These are phyloP conservation scores for Hyles vespertilio DNA, from an alignment of 1,140 invertebrate species.

Conservation along the genomic window DNA sequence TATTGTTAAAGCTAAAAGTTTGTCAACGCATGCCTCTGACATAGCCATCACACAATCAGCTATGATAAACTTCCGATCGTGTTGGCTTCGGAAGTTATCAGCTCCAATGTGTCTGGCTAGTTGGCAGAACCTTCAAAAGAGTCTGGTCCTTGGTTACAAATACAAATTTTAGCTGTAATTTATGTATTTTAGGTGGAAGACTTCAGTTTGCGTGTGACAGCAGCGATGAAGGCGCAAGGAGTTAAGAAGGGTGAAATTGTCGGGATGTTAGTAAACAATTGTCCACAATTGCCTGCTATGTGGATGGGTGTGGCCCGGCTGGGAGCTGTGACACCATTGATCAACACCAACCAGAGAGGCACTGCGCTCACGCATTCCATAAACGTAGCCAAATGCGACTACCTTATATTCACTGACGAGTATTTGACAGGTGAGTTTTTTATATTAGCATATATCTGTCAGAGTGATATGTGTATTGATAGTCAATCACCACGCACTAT, in stretches of 20 bases:
- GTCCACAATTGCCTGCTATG: constrained; percentile 89
- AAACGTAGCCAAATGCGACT: constrained; percentile 85
- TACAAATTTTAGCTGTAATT: background rate
- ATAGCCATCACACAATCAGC: too few relatives aligned
- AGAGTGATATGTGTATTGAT: too few relatives aligned
- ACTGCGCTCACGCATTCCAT: constrained; percentile 91
- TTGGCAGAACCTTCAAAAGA: too few relatives aligned
- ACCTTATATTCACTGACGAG: constrained; percentile 88
- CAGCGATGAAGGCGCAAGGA: constrained; percentile 86
- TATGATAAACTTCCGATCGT: too few relatives aligned
- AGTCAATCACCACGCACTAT: too few relatives aligned
- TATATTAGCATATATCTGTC: constrained; percentile 1
- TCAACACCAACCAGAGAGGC: constrained; percentile 93
- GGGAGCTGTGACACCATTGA: constrained; percentile 90
- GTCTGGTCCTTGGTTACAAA: too few relatives aligned
- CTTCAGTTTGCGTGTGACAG: constrained; percentile 90
- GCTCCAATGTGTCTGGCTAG: too few relatives aligned
- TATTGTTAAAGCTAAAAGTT: too few relatives aligned
- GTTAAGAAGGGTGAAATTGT: constrained; percentile 90
- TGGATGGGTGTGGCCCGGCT: constrained; percentile 94
- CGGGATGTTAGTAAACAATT: constrained; percentile 91
- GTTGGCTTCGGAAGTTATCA: too few relatives aligned
- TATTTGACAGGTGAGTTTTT: constrained; percentile 78
- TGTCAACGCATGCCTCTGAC: too few relatives aligned
- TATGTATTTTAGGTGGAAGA: constrained; percentile 82